These are phyloP conservation scores for Thalassoma bifasciatum DNA, from an alignment of 2,113 vertebrate genomes.

Conservation along the genomic window DNA sequence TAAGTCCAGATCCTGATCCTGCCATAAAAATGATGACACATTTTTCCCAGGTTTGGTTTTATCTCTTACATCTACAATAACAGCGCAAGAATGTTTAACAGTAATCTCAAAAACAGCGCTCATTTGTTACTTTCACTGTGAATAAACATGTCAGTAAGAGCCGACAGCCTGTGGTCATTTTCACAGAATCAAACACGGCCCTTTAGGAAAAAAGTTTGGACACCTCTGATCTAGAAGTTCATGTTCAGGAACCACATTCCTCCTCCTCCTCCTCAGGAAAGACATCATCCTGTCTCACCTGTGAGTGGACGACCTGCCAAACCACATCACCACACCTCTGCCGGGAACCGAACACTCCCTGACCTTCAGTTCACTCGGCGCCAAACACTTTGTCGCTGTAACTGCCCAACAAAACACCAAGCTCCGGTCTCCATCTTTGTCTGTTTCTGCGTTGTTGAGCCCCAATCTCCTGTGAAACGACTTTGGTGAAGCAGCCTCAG, in stretches of 20 bases:
- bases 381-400: conserved; percentile 25
- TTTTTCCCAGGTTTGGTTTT: too few relatives aligned
- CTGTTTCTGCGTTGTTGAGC: conserved; percentile 35
- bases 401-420: conserved; percentile 34
- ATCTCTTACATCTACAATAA: too few relatives aligned
- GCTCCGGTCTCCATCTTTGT: conserved; percentile 11
- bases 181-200: too few relatives aligned
- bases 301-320: not conserved
- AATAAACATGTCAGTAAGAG: too few relatives aligned
- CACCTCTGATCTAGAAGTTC: too few relatives aligned
- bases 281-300: conserved; percentile 18
- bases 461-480: conserved; percentile 43
- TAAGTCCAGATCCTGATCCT: too few relatives aligned
- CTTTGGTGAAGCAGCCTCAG: conserved; percentile 9
- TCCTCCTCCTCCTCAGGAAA: not conserved
- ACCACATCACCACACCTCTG: not conserved
- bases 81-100: too few relatives aligned
- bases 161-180: too few relatives aligned
- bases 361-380: conserved; percentile 4
- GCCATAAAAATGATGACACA: too few relatives aligned
- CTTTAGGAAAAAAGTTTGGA: too few relatives aligned
- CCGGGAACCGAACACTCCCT: conserved; percentile 24
- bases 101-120: too few relatives aligned
- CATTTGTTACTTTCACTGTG: too few relatives aligned
- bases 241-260: not conserved